Evolutionary conservation across 2,888 invertebrate genomes (phyloP), one percentile per base, ranked within the genome.

Genomic region (Pandemis corylana): DNA sequence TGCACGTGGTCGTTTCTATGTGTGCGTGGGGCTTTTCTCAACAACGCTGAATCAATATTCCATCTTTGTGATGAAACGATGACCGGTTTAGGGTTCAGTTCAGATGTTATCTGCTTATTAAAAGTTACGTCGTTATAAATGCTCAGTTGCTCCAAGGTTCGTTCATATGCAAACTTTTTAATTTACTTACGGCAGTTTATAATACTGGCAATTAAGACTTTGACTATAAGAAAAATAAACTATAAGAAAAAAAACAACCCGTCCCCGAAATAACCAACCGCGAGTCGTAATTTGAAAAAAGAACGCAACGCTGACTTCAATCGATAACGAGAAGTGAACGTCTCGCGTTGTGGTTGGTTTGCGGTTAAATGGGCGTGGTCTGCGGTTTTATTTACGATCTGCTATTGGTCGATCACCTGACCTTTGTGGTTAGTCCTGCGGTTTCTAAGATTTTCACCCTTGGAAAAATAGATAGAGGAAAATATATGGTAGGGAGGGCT

Each of bases 361-460:
- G 96, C 92, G 96, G 96, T 96, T 95, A 94, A 87, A 84, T 86
- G 94, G 95, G 96, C 95, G 95, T 94, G 95, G 95, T 90, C 92
- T 95, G 95, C 84, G 95, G 95, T 95, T 91, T 93, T 89, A 94
- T 93, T 93, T 94, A 93, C 92, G 91, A 91, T 86, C 89, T 89
- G 84, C 91, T 85, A 96, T 96, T 96, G 96, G 96, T 88, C 91
- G 91, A 93, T 92, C 87, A 93, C 90, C 91, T 94, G 92, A 93
- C 94, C 93, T 94, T 94, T 94, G 95, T 85, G 95, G 95, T 94
- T 94, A 93, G 91, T 87, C 90, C 83, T 95, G 96, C 90, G 96
- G 96, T 96, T 95, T 93, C 93, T 93, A 94, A 94, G 95, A 94
- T 94, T 93, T 93, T 92, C 94, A 92, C 91, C 90, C 91, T 85